Evolutionary conservation across 2,888 invertebrate genomes (phyloP).

Genomic region (Drosophila koepferae): DNA sequence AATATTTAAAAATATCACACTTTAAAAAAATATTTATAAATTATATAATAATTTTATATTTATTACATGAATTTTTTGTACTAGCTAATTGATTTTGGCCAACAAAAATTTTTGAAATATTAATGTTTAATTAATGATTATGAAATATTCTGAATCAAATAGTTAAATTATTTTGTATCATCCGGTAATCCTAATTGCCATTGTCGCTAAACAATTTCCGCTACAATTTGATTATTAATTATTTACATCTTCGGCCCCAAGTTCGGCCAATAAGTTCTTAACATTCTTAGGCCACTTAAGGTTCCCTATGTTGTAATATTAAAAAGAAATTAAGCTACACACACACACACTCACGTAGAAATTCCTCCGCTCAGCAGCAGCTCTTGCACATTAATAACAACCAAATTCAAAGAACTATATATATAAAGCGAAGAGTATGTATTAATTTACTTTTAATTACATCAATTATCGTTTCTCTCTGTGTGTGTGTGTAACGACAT

Average conservation of each 20-base stretch:
- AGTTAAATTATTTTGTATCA: too few species aligned
- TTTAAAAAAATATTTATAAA: too few species aligned
- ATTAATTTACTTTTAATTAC: constrained; percentile 59
- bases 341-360: background rate
- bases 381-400: constrained; percentile 5
- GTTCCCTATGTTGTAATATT: constrained; percentile 3
- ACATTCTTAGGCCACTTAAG: background rate
- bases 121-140: background rate
- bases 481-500: constrained; percentile 23
- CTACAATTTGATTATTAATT: too few species aligned
- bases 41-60: too few species aligned
- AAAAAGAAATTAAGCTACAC: constrained; percentile 14
- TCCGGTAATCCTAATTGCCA: background rate
- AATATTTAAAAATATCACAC: too few species aligned
- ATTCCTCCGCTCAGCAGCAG: background rate
- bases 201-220: background rate
- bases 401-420: constrained; percentile 8
- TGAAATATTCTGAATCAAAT: background rate
- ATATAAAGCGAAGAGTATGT: constrained; percentile 25
- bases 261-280: background rate
- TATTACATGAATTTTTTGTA: too few species aligned
- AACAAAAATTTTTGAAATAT: too few species aligned
- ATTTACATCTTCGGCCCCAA: background rate
- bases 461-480: background rate
- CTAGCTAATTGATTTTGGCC: too few species aligned